phyloP scores from a whole-genome alignment of 2,888 invertebrate species.

The Opisthograptis luteolata region DNA sequence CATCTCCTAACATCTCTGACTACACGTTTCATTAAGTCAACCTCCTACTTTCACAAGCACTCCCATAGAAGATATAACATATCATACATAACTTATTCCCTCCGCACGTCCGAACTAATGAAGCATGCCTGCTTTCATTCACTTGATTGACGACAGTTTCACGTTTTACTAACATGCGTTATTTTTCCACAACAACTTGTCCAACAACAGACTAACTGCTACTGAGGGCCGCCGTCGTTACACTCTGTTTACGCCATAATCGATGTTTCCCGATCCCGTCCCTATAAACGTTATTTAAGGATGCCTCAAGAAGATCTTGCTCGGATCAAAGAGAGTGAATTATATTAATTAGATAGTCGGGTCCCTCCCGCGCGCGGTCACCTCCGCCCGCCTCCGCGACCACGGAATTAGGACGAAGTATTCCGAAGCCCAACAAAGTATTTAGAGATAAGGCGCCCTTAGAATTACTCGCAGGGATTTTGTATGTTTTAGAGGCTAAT shows the following conservation, averaged over 20 bases:
- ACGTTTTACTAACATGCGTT: too few species aligned
- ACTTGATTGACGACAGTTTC: too few species aligned
- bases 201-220: too few species aligned
- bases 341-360: conserved; percentile 54
- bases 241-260: neutral
- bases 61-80: too few species aligned
- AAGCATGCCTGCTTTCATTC: too few species aligned
- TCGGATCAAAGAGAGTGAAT: conserved; percentile 55
- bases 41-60: too few species aligned
- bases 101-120: too few species aligned
- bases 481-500: conserved; percentile 22
- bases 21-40: too few species aligned
- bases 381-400: neutral
- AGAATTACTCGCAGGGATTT: conserved; percentile 21
- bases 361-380: neutral
- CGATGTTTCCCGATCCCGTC: conserved; percentile 1
- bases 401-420: neutral
- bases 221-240: too few species aligned
- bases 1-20: too few species aligned
- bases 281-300: conserved; percentile 32
- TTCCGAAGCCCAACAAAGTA: conserved; percentile 4
- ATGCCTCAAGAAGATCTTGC: conserved; percentile 38
- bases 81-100: too few species aligned
- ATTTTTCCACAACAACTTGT: too few species aligned
- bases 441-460: conserved; percentile 20